Evolutionary conservation across 2,888 invertebrate species (phyloP).

Genomic region (Melipona beecheii): DNA sequence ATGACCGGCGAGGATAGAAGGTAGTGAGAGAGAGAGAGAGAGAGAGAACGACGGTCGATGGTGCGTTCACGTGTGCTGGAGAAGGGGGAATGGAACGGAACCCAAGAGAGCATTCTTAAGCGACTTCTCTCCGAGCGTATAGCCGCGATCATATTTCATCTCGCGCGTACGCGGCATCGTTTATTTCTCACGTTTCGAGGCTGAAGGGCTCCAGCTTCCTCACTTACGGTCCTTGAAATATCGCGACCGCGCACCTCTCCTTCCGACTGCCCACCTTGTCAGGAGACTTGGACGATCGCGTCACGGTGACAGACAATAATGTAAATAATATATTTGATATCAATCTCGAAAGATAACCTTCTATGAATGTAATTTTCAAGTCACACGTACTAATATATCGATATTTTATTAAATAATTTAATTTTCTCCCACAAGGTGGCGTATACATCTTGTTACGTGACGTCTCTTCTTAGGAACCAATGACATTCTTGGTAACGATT

Average conservation of each 20-base stretch:
- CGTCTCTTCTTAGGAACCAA: no score
- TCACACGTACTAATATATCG: no score
- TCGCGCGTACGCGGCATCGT: slow-evolving; percentile 51
- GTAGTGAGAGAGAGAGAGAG: slow-evolving; percentile 28
- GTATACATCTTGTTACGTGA: no score
- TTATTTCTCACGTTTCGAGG: slow-evolving; percentile 72
- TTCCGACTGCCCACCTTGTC: not conserved
- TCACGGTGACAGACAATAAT: no score
- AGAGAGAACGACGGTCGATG: not conserved
- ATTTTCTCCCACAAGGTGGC: no score
- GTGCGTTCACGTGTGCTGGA: not conserved
- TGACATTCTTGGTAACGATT: not conserved
- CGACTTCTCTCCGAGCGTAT: slow-evolving; percentile 59
- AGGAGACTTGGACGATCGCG: slow-evolving; percentile 2
- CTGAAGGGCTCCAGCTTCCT: slow-evolving; percentile 67
- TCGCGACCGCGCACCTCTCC: slow-evolving; percentile 27
- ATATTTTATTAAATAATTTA: no score
- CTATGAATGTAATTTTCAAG: no score
- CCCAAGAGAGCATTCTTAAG: slow-evolving; percentile 52
- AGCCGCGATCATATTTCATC: slow-evolving; percentile 69
- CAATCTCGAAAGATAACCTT: no score
- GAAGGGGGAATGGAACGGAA: not conserved
- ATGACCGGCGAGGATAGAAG: slow-evolving; percentile 9
- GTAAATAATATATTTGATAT: no score
- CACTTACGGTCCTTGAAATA: slow-evolving; percentile 68